phyloP scores from a whole-genome alignment of 2,888 invertebrate genomes.

The Slavum lentiscoides region DNA sequence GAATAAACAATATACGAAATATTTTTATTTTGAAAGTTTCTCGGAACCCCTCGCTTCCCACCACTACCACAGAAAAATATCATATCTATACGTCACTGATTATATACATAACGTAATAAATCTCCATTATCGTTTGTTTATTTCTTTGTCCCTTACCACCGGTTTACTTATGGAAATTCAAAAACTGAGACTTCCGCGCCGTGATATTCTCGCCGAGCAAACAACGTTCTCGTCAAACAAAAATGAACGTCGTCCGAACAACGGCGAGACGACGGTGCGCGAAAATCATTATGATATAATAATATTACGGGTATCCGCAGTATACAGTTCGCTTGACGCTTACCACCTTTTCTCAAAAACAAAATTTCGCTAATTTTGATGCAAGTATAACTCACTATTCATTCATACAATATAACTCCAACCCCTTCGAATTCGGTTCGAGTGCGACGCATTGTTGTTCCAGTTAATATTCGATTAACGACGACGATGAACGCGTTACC shows the following conservation, averaged over 20 bases:
- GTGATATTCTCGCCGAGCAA: neutral
- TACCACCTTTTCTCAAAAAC: neutral
- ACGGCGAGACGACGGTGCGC: too few relatives aligned
- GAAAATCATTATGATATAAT: neutral
- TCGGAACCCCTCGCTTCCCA: too few relatives aligned
- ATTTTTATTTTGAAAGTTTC: too few relatives aligned
- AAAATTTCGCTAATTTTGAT: neutral
- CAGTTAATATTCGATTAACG: neutral
- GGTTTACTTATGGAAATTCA: conserved; percentile 44
- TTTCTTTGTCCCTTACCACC: neutral
- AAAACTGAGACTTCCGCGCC: conserved; percentile 1
- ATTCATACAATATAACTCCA: neutral
- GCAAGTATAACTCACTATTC: too few relatives aligned
- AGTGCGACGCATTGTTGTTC: conserved; percentile 22
- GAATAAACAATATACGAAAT: too few relatives aligned
- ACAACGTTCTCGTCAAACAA: neutral
- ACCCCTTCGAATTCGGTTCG: neutral
- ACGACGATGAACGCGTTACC: neutral
- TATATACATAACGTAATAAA: too few relatives aligned
- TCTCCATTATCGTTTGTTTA: neutral
- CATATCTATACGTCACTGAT: neutral
- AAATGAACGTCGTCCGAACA: conserved; percentile 2
- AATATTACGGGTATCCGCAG: neutral
- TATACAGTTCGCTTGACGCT: too few relatives aligned
- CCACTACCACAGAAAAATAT: too few relatives aligned